Evolutionary conservation across 2,797 vertebrate species (phyloP), one percentile per base, ranked within the genome.

Genomic region (Periparus ater): DNA sequence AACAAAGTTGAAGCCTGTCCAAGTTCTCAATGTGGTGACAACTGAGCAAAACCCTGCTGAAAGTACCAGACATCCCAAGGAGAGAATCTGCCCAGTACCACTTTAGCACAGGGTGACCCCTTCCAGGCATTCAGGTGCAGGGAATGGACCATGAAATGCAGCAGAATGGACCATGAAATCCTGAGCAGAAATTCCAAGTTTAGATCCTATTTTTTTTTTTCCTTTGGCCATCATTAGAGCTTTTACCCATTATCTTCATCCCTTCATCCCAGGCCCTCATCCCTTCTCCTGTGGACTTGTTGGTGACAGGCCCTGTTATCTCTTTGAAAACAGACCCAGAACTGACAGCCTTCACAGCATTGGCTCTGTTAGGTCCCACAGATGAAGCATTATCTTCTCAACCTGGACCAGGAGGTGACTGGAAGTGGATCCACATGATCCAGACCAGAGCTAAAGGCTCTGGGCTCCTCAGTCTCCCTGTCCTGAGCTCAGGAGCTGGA

Each of bases 361-460:
- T 65, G 72, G 55, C 48, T 25, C 25, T 38, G 1, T 13, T 27
- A n/a, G 26, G 42, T 29, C 55, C 51, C 51, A 29, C 11, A 66
- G 32, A 32, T 44, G 29, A 70, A 77, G 50, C 7, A 1, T 38
- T 50, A 40, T n/a, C 58, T 93, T 50, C 73, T 62, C 58, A 61
- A 0, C n/a, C 61, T 32, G 42, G 47, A 26, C 19, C 25, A 40
- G 68, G 21, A 83, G 61, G 42, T 77, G 67, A 18, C 66, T 62
- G 74, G 30, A 92, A 54, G 26, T 38, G 19, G 14, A 57, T 27
- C 19, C 19, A 6, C 5, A 1, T 0, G 1, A 26, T n/a, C 15
- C 42, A 75, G 57, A 66, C 4, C 13, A 36, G 71, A 68, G 71
- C n/a, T 68, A 55, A 65, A 40, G 47, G 26, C 58, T 73, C 48